Base-by-base conservation (phyloP, 1,140 invertebrate species). In the Paralvinella palmiformis region DNA sequence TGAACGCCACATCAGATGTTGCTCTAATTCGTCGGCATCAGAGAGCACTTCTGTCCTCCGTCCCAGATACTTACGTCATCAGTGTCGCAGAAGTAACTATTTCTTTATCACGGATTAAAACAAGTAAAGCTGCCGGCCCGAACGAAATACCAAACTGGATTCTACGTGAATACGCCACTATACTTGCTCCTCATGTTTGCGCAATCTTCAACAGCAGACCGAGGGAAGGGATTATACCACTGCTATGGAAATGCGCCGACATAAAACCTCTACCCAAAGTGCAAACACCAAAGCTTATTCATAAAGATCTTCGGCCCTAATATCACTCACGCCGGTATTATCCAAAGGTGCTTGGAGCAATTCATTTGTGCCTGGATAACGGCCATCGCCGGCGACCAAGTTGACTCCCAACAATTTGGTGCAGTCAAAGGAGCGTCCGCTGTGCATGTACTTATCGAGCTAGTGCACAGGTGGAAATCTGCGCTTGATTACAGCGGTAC, bases 181-280 rank as follows among this genome's bases (percentile, higher is more conserved):
- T n/a, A n/a, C n/a, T n/a, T n/a, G n/a, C n/a, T n/a, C n/a, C n/a
- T n/a, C n/a, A n/a, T 24, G 45, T 48, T 24, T 48, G 45, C 27
- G 45, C 45, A 5, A 48, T 48, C 45, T 5, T 48, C 15, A 48
- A 48, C 15, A 48, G 45, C 13, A 48, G 45, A n/a, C 3, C 27
- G 3, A 5, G 45, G 27, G 45, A 48, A 48, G 45, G 45, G 27
- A 13, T 24, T 13, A 24, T 48, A 24, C 45, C 45, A n/a, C 20
- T 48, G 45, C 45, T 48, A 15, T 48, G 45, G 45, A 48, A 48
- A 48, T 48, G n/a, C 45, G 45, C 45, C 45, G 15, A 48, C 45
- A 48, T 48, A 22, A 3, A 3, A 4, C 45, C 45, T 17, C 4
- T 48, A 1, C 45, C 45, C 17, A 48, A 48, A 48, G 5, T 48